Base-by-base conservation (phyloP, 2,888 invertebrate genomes). In the Malthinus flaveolus region DNA sequence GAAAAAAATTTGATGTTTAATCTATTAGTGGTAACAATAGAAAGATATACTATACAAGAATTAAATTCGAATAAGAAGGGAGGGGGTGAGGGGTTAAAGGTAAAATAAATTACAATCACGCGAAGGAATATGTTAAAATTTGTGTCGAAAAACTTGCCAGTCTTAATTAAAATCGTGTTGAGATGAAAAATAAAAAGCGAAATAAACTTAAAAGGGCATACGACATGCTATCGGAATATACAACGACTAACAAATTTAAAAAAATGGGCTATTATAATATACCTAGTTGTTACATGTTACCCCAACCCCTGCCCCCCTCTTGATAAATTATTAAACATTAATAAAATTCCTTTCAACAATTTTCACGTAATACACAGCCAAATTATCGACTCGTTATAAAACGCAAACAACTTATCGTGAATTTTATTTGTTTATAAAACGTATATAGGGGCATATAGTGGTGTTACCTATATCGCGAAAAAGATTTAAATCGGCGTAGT, bases 331-430 rank as follows among this genome's bases (percentile, higher is more conserved):
- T 42, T 42, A 42, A n/a, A 42, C 39, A 42, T 42, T 42, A 42
- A 23, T 23, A 23, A 39, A 42, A 42, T 42, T 42, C 39, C 39
- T 42, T 42, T 42, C 39, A 42, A 42, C 39, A 42, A 42, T 42
- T 42, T 42, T n/a, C 13, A 42, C 13, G 12, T 13, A 12, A 23
- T 13, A 12, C n/a, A 42, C 39, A 12, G 39, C 15, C 39, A 42
- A 9, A 42, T 42, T 42, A 42, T 42, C 15, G 39, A 42, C 39
- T 42, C 39, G 15, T 42, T 42, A 42, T 15, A 42, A 42, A 42
- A 42, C 39, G 39, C 39, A 23, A 42, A 42, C 39, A 23, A 42
- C 39, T 42, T 42, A 42, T 23, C 39, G 15, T 42, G 10, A 42
- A 42, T 42, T 42, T 15, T 15, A 23, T 42, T 42, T 42, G 5